Conservation (phyloP, 2,888 invertebrate species). For the Apantesis nais region DNA sequence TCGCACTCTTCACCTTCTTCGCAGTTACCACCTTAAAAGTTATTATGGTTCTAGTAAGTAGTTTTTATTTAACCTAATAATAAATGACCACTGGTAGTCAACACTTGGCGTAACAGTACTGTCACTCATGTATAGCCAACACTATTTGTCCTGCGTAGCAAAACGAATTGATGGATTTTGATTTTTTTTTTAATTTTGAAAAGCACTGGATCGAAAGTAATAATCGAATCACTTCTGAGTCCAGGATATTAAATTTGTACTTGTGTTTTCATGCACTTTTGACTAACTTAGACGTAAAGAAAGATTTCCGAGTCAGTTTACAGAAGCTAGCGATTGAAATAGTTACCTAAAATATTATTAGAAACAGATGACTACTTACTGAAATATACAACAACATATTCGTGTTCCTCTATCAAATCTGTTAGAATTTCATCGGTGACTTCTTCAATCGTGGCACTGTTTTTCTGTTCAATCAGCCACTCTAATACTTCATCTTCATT, state of each 20-base stretch:
- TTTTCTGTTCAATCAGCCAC: slow-evolving; percentile 95
- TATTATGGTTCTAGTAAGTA: background rate
- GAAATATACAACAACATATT: slow-evolving; percentile 97
- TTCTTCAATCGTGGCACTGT: slow-evolving; percentile 96
- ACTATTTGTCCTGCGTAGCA: too few relatives aligned
- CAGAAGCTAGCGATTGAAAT: background rate
- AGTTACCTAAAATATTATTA: background rate
- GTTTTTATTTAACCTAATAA: background rate
- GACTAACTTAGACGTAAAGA: background rate
- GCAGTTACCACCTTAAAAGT: slow-evolving; percentile 90
- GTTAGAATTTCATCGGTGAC: slow-evolving; percentile 96
- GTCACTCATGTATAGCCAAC: too few relatives aligned
- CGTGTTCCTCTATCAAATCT: slow-evolving; percentile 94
- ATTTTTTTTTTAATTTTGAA: background rate
- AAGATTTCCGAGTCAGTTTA: background rate
- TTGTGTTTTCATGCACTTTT: background rate
- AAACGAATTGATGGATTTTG: background rate
- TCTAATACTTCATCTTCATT: slow-evolving; percentile 96
- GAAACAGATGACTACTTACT: slow-evolving; percentile 84
- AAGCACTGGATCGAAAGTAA: background rate
- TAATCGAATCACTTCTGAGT: background rate
- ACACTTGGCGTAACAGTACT: background rate
- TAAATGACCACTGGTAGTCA: background rate
- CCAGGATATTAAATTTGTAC: background rate
- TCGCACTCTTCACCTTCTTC: slow-evolving; percentile 95